Evolutionary conservation across 35 echinoderm and acorn worm genomes (phyloP), one percentile per base, ranked within the genome.

Genomic region (Strongylocentrotus purpuratus): DNA sequence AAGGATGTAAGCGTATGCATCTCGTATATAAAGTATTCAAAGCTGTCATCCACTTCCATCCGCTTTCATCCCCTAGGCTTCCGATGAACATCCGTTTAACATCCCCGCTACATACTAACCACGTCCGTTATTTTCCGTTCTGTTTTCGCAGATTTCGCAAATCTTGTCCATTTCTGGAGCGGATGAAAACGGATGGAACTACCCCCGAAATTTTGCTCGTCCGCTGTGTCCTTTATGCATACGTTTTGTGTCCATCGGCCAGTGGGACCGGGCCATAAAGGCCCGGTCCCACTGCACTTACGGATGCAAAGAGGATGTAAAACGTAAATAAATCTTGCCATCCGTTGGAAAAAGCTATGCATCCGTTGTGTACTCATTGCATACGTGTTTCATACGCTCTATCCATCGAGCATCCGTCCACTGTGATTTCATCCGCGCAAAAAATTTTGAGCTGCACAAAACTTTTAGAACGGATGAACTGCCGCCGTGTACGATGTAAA

Each of bases 401-500:
- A 88, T 88, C 87, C 87, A 88, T 88, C 87, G 87, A 88, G 87
- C 87, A 88, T 88, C 87, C 87, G 87, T 88, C 87, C 87, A 33
- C 45, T 33, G 87, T 88, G 87, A 88, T 33, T 88, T 88, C 87
- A 88, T 88, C 87, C 87, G 31, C 87, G 87, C 33, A 88, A 88
- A 88, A 88, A 88, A 32, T 88, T 88, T 33, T 88, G 45, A 88
- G 87, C 87, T 88, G 87, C 87, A 41, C 45, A 88, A 88, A 88
- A 88, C 87, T 88, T 88, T 33, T 88, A 88, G 87, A 88, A 88
- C 87, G 87, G 87, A 89, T 89, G 87, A 89, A 89, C 87, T 89
- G n/a, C 87, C 32, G 87, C 87, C 87, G 87, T 88, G 87, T 89
- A 89, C 87, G 2, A 89, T 89, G 87, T 89, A 89, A 89, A 89